phyloP scores from a whole-genome alignment of 2,888 invertebrate genomes.

The Dysmachus trigonus region DNA sequence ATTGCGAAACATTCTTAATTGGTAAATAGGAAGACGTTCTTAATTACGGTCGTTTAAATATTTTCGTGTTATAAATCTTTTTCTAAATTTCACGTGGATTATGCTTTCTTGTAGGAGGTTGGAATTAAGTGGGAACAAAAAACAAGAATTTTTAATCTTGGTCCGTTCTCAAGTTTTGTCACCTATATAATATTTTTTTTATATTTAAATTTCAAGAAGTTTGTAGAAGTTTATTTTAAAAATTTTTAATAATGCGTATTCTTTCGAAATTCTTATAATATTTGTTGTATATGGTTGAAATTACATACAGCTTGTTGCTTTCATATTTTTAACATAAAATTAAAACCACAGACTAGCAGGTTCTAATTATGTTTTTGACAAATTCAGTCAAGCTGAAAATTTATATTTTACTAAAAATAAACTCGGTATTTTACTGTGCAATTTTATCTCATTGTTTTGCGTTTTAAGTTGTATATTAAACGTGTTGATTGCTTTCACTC shows the following conservation, averaged over 20 bases:
- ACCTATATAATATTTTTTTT: neutral
- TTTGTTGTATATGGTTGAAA: neutral
- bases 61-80: neutral
- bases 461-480: neutral
- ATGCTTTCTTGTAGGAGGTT: neutral
- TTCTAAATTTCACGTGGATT: neutral
- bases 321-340: neutral
- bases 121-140: neutral
- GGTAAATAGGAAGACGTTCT: neutral
- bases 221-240: neutral
- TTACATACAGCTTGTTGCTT: neutral
- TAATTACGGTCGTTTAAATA: neutral
- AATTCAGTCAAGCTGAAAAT: neutral
- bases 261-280: neutral
- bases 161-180: neutral
- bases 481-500: neutral
- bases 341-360: neutral
- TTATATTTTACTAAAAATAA: neutral
- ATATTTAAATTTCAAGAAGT: neutral
- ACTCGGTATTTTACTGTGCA: neutral
- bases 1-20: neutral
- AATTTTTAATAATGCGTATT: neutral
- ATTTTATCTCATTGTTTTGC: neutral
- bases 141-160: neutral
- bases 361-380: neutral